Percentiles rank a stretch among this genome's conserved stretches.
Conservation (phyloP, 1,140 invertebrate species). For the Drosophila quadrilineata region DNA sequence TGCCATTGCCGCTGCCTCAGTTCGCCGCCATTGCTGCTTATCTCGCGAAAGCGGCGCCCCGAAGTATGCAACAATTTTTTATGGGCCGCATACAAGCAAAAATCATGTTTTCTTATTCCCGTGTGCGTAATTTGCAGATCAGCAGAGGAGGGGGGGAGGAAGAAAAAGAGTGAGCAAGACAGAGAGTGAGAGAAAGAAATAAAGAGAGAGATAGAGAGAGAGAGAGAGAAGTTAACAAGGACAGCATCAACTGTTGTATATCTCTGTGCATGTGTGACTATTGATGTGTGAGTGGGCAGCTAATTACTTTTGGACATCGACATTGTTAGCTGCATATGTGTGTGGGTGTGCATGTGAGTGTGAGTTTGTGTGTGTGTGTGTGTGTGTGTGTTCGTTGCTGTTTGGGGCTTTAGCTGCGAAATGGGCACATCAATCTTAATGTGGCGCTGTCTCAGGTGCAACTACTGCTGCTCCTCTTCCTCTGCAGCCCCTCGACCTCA, state of each 20-base stretch:
- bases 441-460: constrained; percentile 64
- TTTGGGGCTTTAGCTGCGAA: constrained; percentile 28
- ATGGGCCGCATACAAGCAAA: constrained; percentile 74
- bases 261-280: constrained; percentile 42
- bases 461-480: background rate
- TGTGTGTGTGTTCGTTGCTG: background rate
- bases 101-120: constrained; percentile 79
- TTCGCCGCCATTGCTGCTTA: background rate
- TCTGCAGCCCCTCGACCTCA: background rate
- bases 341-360: constrained; percentile 10
- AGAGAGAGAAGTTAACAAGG: background rate
- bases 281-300: constrained; percentile 57
- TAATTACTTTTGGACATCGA: constrained; percentile 66
- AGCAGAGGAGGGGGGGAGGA: no score
- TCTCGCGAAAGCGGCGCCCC: constrained; percentile 33
- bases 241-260: no score
- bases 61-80: constrained; percentile 77
- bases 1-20: constrained; percentile 18
- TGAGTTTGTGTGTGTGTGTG: constrained; percentile 5
- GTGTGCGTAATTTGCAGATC: constrained; percentile 76
- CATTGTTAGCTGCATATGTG: constrained; percentile 33
- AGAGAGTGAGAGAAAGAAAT: background rate
- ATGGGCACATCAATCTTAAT: constrained; percentile 75
- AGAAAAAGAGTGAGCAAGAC: constrained; percentile 46
- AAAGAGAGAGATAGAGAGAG: constrained; percentile 4